Percentiles rank a stretch among this genome's conserved stretches.
These are phyloP conservation scores for Zalophus californianus DNA, from an alignment of 2,797 vertebrate species.

Conservation along the genomic window DNA sequence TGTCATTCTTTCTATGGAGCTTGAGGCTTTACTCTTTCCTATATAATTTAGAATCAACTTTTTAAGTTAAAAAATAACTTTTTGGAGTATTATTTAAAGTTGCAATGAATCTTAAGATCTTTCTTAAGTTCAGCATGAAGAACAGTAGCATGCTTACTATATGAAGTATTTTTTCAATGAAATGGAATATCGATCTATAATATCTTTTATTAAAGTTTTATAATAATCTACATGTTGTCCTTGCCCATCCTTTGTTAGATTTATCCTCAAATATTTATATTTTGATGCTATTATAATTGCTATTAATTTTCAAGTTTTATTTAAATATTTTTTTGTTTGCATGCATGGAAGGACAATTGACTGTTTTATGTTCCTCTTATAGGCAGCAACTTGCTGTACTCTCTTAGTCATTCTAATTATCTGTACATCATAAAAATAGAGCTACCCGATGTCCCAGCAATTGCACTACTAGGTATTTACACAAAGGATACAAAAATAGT, in stretches of 20 bases:
- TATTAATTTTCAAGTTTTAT: neutral
- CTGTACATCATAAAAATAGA: neutral
- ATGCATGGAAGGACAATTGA: neutral
- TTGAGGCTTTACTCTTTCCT: neutral
- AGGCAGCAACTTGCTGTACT: neutral
- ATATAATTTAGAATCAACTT: neutral
- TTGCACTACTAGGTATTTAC: no score
- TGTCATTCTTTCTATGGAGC: neutral
- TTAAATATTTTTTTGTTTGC: neutral
- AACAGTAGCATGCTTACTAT: neutral
- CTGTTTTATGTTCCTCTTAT: neutral
- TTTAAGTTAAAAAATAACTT: neutral
- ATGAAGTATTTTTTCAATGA: neutral
- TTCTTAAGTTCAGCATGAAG: neutral
- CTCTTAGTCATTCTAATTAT: neutral
- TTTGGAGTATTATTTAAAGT: neutral
- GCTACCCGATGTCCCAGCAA: no score
- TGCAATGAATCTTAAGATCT: neutral
- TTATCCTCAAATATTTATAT: neutral
- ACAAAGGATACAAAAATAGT: no score
- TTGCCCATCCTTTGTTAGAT: neutral
- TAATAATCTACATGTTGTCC: neutral
- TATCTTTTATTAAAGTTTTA: neutral
- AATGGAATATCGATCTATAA: neutral
- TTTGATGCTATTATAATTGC: neutral